Base-by-base conservation (phyloP, 2,113 vertebrate species). In the Antechinus flavipes region DNA sequence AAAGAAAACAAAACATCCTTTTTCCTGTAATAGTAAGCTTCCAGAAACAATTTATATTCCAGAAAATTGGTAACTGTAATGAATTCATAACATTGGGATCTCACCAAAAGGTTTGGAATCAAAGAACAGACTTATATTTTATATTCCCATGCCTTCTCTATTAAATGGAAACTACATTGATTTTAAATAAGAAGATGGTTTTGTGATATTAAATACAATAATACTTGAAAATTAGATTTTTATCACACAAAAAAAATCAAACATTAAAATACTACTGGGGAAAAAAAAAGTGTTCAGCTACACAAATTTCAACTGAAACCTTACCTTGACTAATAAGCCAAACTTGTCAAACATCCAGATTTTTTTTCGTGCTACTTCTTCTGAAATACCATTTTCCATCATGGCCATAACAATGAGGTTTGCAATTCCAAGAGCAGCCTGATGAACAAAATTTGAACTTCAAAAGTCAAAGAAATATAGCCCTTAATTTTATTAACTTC, bases 371-470 rank as follows among this genome's bases (percentile, higher is more conserved):
- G 99, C 99, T 14, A 99, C 99, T 58, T 99, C 98, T 2, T 98
- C 98, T 55, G 99, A 98, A 94, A 99, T 96, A 0, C 99, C 99
- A 0, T 16, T 93, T 93, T 99, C 99, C 98, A 99, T 97, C 99
- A 99, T 99, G 0, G 99, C 98, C 99, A 99, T 99, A 4, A 99
- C 99, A 9, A 99, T 99, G 91, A 99, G 99, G 98, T 99, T 99
- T 3, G 99, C 99, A 50, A 99, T 99, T 26, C 99, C 99, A 95
- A 99, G 99, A 47, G 99, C 99, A 0, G 99, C 99, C 99, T 99
- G 94, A n/a, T 89, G 94, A 55, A 93, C 19, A 90, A 92, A 96
- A 96, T 8, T 94, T 3, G 96, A 54, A 92, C 53, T 61, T 46
- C 30, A 94, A 95, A 95, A 94, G 50, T 50, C 89, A 95, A 96